These are phyloP conservation scores for Sphaerophoria rueppellii DNA, from an alignment of 2,888 invertebrate species.

Conservation along the genomic window DNA sequence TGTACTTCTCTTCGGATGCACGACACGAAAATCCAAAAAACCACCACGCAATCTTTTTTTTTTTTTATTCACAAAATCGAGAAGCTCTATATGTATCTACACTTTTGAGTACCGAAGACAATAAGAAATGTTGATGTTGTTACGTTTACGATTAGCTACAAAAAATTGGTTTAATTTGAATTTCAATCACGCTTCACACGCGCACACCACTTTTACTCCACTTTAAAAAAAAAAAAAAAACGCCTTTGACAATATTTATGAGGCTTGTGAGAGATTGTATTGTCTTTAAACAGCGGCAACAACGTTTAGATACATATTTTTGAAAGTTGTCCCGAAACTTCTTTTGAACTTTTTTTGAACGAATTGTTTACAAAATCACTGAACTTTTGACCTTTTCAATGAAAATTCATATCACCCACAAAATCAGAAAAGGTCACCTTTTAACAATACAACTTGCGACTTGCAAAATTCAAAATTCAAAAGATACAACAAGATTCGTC, in stretches of 20 bases:
- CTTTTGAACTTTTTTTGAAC: background rate
- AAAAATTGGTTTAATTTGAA: conserved; percentile 50
- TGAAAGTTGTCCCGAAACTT: conserved; percentile 38
- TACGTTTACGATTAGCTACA: conserved; percentile 15
- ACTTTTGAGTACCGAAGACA: conserved; percentile 6
- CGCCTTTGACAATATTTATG: background rate
- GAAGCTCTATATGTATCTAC: background rate
- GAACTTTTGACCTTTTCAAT: background rate
- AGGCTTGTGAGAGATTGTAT: background rate
- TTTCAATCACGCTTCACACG: conserved; percentile 64
- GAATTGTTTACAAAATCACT: background rate
- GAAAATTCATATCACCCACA: background rate
- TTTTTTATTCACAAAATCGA: background rate
- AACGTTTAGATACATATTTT: conserved; percentile 7
- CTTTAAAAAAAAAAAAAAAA: conserved; percentile 51
- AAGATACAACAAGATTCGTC: conserved; percentile 11
- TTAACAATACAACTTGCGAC: background rate
- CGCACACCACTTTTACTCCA: conserved; percentile 68
- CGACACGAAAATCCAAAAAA: conserved; percentile 42
- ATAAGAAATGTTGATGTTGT: conserved; percentile 2
- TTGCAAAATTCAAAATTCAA: conserved; percentile 1
- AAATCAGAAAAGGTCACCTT: conserved; percentile 16
- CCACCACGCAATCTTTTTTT: background rate
- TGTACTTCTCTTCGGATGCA: conserved; percentile 57
- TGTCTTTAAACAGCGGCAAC: conserved; percentile 10